phyloP scores from a whole-genome alignment of 2,113 vertebrate species.

The Myrmophylax atrothorax region DNA sequence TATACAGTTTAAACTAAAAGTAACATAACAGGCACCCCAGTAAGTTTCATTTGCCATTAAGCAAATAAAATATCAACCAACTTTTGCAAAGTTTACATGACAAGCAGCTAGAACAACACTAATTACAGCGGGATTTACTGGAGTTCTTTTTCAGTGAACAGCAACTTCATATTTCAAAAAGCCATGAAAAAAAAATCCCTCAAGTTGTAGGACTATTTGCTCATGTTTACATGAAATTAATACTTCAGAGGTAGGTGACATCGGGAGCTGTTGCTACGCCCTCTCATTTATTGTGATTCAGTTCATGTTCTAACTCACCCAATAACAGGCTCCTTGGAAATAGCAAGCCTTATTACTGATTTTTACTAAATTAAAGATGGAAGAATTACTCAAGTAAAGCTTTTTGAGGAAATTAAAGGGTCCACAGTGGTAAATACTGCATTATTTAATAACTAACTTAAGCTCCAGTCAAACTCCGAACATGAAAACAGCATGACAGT shows the following conservation, averaged over 20 bases:
- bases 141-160: neutral
- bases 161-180: neutral
- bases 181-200: neutral
- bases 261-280: neutral
- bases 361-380: neutral
- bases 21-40: neutral
- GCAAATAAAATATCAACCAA: neutral
- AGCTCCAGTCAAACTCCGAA: neutral
- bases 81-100: neutral
- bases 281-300: neutral
- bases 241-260: neutral
- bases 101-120: neutral
- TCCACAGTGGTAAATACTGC: neutral
- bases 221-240: neutral
- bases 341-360: neutral
- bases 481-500: neutral
- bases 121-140: conserved; percentile 45
- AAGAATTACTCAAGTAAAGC: neutral
- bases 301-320: neutral
- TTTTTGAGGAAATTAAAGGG: neutral
- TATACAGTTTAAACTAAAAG: neutral
- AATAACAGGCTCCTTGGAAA: neutral
- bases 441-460: neutral
- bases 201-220: neutral
- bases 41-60: neutral